Conservation (phyloP, 2,113 vertebrate genomes). For the Scytalopus superciliaris region DNA sequence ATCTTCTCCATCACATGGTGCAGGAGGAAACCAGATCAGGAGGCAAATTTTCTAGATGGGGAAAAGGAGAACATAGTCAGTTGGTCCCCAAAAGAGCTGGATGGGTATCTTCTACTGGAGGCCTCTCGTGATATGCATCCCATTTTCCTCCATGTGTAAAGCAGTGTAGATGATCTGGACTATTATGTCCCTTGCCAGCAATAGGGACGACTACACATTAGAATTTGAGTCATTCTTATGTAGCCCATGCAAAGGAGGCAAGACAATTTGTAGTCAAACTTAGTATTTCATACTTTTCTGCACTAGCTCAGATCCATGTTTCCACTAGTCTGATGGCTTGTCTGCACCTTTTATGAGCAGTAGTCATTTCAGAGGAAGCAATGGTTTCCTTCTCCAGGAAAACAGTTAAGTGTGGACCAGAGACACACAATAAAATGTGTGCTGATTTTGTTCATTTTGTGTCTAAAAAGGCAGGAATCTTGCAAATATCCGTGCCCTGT, state of each 20-base stretch:
- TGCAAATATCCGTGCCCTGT: not conserved
- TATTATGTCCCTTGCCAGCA: not conserved
- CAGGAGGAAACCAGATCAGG: not conserved
- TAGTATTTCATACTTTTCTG: not conserved
- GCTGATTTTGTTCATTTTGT: not conserved
- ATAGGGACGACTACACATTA: not conserved
- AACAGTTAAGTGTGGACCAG: not conserved
- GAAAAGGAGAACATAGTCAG: not conserved
- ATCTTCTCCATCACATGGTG: not conserved
- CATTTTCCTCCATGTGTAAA: not conserved
- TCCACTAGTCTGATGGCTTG: not conserved
- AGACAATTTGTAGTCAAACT: not conserved
- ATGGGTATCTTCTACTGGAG: not conserved
- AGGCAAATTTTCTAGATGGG: not conserved
- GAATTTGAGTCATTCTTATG: not conserved
- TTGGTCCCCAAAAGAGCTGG: not conserved
- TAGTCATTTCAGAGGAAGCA: not conserved
- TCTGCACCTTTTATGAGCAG: not conserved
- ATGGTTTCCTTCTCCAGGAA: not conserved
- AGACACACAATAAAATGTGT: not conserved
- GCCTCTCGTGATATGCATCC: accelerated
- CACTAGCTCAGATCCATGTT: not conserved
- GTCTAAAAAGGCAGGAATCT: not conserved
- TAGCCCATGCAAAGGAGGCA: not conserved
- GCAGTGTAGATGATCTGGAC: not conserved